A percentile compares a stretch with the other conserved stretches of the same genome.
These are phyloP conservation scores for Scaptomyza flava DNA, from an alignment of 2,888 invertebrate species.

Conservation along the genomic window DNA sequence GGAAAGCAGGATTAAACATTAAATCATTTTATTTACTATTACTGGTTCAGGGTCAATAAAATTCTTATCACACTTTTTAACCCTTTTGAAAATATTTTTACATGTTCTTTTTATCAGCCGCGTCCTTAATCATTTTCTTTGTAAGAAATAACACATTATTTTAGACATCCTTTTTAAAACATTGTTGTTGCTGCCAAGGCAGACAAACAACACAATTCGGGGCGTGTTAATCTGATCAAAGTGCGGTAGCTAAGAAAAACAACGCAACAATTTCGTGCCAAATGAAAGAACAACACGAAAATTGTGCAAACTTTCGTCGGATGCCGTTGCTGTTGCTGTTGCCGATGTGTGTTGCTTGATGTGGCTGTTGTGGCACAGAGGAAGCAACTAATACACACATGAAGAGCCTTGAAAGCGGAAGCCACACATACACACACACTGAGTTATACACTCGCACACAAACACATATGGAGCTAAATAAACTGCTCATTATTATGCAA, in stretches of 20 bases:
- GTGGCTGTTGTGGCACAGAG: slow-evolving; percentile 56
- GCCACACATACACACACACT: slow-evolving; percentile 24
- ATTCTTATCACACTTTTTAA: not conserved
- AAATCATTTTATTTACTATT: not conserved
- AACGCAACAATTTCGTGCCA: slow-evolving; percentile 70
- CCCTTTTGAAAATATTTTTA: slow-evolving; percentile 1
- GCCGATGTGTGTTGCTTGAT: slow-evolving; percentile 43
- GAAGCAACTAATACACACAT: slow-evolving; percentile 29
- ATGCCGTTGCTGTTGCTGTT: slow-evolving; percentile 27
- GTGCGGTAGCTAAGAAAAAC: slow-evolving; percentile 58
- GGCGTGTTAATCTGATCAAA: slow-evolving; percentile 71
- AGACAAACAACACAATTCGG: slow-evolving; percentile 29
- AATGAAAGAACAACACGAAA: slow-evolving; percentile 71
- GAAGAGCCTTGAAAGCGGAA: slow-evolving; percentile 53
- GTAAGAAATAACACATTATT: slow-evolving; percentile 33
- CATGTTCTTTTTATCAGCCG: slow-evolving; percentile 13
- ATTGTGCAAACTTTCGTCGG: slow-evolving; percentile 57
- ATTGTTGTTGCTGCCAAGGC: slow-evolving; percentile 22
- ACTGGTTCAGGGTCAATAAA: not conserved
- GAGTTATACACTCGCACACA: slow-evolving; percentile 3
- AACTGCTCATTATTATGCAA: slow-evolving; percentile 79
- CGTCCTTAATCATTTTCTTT: slow-evolving; percentile 33
- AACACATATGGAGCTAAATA: slow-evolving; percentile 48
- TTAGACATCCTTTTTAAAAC: slow-evolving; percentile 47
- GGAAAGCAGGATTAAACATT: not conserved